Evolutionary conservation across 1,140 invertebrate species (phyloP), one percentile per base, ranked within the genome.

Genomic region (Drosophila prosaltans): DNA sequence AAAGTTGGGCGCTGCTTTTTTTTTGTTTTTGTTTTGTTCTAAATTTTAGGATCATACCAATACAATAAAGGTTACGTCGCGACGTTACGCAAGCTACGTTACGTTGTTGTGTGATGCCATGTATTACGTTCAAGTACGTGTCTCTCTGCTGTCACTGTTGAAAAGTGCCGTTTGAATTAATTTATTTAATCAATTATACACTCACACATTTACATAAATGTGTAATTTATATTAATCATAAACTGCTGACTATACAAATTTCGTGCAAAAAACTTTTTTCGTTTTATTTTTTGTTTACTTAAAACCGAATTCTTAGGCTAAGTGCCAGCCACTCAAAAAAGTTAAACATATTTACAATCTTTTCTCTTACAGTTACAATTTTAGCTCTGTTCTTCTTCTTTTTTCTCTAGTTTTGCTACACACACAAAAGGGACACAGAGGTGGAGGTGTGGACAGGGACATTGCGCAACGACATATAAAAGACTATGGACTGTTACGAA

Each of bases 201-300:
- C 5, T 6, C n/a, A 21, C 8, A 40, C 61, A 74, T 74, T 45
- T 55, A 72, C 61, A 74, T 61, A 61, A 41, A 61, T 36, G 5
- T 40, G 32, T 36, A 36, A 36, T 51, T 26, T 10, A 51, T 51
- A 26, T 51, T 51, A 48, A 26, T 51, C 45, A 51, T 51, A 16
- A 16, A 51, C 45, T 51, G 45, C 45, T 51, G 45, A 51, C 45
- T 51, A 51, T 51, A 51, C 45, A 51, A 51, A 26, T 51, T 51
- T 51, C 45, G 45, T 51, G 45, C 45, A 51, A 51, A 51, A 51
- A 51, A 10, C 9, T 39, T 9, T 36, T 9, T 45, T 16, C 21
- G 9, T 21, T 16, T 9, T 30, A 4, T 30, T 30, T 30, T 0
- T 30, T 30, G 28, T 21, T 26, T 4, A 51, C 45, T 51, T 24